Evolutionary conservation across 2,113 vertebrate species (phyloP).

Genomic region (Pionites leucogaster): DNA sequence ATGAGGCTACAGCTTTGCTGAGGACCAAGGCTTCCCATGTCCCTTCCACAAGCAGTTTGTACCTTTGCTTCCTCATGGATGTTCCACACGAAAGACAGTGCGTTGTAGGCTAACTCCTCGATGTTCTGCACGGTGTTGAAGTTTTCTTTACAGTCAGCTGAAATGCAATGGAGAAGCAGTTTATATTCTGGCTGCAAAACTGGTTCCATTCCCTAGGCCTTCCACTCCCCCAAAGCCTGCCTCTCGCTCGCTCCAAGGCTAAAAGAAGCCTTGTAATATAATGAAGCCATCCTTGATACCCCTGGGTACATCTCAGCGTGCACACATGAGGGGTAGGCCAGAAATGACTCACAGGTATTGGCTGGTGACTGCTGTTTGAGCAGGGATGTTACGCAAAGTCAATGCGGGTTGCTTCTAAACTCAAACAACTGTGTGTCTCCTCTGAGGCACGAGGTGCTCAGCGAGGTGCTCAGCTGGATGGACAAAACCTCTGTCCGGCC

Average conservation of each 20-base stretch:
- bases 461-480: not conserved
- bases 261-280: not conserved
- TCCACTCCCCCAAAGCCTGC: not conserved
- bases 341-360: not conserved
- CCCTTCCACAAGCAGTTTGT: not conserved
- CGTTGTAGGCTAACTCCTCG: slow-evolving; percentile 94
- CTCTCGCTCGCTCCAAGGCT: not conserved
- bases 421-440: not conserved
- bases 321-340: not conserved
- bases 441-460: not conserved
- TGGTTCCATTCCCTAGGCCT: not conserved
- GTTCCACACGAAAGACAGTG: slow-evolving; percentile 95
- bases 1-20: not conserved
- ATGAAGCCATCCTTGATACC: not conserved
- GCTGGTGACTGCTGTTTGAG: not conserved
- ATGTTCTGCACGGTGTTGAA: slow-evolving; percentile 91
- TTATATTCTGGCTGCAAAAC: not conserved
- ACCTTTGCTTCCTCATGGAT: slow-evolving; percentile 95
- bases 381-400: not conserved
- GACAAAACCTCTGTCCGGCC: not conserved
- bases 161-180: not conserved
- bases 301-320: not conserved
- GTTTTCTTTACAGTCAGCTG: slow-evolving; percentile 98
- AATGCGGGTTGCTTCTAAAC: not conserved
- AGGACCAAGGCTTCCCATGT: not conserved